A percentile compares a stretch with the other conserved stretches of the same genome.
These are phyloP conservation scores for Apoderus coryli DNA, from an alignment of 2,888 invertebrate species.

Conservation along the genomic window DNA sequence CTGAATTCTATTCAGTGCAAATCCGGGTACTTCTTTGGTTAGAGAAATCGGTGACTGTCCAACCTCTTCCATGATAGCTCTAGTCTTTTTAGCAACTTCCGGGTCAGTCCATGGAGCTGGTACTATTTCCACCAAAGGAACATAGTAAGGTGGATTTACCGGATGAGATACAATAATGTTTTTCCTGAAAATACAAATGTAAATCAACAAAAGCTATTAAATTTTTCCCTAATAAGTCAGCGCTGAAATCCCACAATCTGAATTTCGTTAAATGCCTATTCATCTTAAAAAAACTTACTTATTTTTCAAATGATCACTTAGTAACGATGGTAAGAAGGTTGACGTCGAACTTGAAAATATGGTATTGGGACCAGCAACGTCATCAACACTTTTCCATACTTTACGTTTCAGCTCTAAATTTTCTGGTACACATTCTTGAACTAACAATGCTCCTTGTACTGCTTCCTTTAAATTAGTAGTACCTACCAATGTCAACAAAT, in stretches of 20 bases:
- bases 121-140: slow-evolving; percentile 85
- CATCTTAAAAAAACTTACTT: slow-evolving; percentile 29
- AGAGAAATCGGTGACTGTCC: slow-evolving; percentile 85
- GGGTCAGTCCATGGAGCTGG: slow-evolving; percentile 88
- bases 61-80: slow-evolving; percentile 68
- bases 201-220: too few relatives aligned
- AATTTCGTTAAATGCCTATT: background rate
- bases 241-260: too few relatives aligned
- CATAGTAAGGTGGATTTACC: slow-evolving; percentile 93
- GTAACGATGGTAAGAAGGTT: slow-evolving; percentile 76
- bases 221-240: too few relatives aligned
- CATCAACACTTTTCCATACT: slow-evolving; percentile 65
- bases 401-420: slow-evolving; percentile 68
- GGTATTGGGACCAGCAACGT: slow-evolving; percentile 54
- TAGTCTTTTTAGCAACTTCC: slow-evolving; percentile 57
- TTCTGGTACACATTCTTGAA: slow-evolving; percentile 94
- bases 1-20: slow-evolving; percentile 88
- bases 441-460: slow-evolving; percentile 60
- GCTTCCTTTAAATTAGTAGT: slow-evolving; percentile 52
- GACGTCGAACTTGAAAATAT: slow-evolving; percentile 90
- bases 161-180: slow-evolving; percentile 81
- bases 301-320: slow-evolving; percentile 69
- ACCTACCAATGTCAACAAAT: slow-evolving; percentile 36
- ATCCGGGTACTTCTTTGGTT: slow-evolving; percentile 78
- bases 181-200: slow-evolving; percentile 27